Percentiles rank a stretch among this genome's conserved stretches.
phyloP scores from a whole-genome alignment of 2,113 vertebrate genomes.

The Passer montanus region DNA sequence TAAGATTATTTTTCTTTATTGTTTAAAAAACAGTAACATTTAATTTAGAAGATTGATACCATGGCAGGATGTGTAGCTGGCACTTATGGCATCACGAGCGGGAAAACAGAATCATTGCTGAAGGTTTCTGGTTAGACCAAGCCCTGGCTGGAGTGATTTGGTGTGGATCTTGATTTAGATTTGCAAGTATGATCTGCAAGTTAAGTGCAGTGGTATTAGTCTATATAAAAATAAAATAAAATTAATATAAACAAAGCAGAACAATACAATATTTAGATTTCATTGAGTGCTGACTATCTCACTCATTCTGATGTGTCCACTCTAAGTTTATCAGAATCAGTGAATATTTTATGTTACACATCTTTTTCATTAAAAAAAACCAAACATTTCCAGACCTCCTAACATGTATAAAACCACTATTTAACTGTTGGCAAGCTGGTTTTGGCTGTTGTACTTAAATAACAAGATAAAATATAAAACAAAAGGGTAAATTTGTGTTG shows the following conservation, averaged over 20 bases:
- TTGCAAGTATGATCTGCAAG: neutral
- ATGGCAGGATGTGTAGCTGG: neutral
- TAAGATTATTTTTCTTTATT: neutral
- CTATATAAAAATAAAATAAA: neutral
- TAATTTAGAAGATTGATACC: neutral
- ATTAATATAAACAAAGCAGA: neutral
- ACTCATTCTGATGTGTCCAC: neutral
- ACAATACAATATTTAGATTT: neutral
- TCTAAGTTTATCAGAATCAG: neutral
- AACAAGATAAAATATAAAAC: neutral
- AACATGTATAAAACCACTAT: neutral
- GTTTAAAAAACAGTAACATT: neutral
- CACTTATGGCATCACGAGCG: rapidly evolving
- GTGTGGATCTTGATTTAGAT: neutral
- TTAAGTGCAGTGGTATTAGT: neutral
- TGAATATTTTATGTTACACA: too few relatives aligned
- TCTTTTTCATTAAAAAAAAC: neutral
- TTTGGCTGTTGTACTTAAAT: neutral
- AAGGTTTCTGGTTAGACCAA: neutral
- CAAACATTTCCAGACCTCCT: rapidly evolving
- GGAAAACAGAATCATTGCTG: neutral
- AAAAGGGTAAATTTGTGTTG: neutral
- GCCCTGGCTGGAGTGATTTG: neutral
- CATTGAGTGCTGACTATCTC: neutral
- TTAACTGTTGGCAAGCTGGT: neutral